Evolutionary conservation across 2,113 vertebrate genomes (phyloP), one percentile per base, ranked within the genome.

Genomic region (Aegotheles bennettii): DNA sequence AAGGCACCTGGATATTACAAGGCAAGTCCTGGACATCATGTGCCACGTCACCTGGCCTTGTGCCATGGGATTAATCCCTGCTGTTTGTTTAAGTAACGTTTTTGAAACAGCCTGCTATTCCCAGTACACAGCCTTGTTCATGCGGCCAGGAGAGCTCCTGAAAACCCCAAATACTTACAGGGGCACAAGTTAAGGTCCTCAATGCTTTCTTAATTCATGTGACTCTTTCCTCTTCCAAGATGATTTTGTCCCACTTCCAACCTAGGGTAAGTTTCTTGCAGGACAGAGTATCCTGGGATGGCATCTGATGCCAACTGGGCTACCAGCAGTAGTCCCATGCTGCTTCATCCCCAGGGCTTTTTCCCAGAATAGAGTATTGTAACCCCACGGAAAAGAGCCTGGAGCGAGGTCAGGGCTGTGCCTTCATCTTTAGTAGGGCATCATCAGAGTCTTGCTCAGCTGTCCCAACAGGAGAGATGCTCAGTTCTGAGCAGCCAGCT

Each of bases 101-200:
- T 47, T 0, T 63, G 64, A 67, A 12, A 36, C 8, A 5, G 51
- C 25, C 26, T 51, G 69, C 26, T 81, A 21, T 67, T 89, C 51
- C 23, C 24, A 24, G 6, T 8, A 16, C 3, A 28, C 81, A 74
- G 24, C 33, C 29, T 53, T 51, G 26, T 15, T 71, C 38, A 2
- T 4, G 23, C 0, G 4, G 26, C 20, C 50, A 28, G 48, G 12
- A 76, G 16, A 15, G 28, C 47, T 86, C 33, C 53, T 1, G 1
- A 79, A 73, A 69, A 25, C 5, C 5, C 24, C 1, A 13, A 21
- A 5, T 61, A 53, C 13, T 57, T 61, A 45, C 0, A 1, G 11
- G 18, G 47, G 6, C 20, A 84, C 84, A 87, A 94, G 31, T 50
- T 68, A 89, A 87, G 3, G 45, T 84, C 33, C 59, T 70, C 38